These are phyloP conservation scores for Myzus persicae DNA, from an alignment of 1,140 invertebrate species.

Conservation along the genomic window DNA sequence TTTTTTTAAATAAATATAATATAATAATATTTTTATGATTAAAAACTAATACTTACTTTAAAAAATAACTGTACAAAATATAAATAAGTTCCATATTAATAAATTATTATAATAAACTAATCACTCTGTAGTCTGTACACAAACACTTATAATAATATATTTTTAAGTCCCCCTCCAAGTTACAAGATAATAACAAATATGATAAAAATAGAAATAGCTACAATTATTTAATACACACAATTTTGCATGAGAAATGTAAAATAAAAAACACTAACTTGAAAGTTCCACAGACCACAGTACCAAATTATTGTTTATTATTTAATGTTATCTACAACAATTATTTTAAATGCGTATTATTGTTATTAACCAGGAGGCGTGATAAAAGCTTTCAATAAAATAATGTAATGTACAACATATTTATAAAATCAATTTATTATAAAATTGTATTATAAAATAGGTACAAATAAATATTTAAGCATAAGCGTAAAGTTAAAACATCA, in stretches of 20 bases:
- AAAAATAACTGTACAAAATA: neutral
- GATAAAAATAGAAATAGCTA: constrained; percentile 40
- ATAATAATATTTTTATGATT: too few relatives aligned
- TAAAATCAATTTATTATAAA: neutral
- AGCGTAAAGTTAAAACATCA: neutral
- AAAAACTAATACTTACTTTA: neutral
- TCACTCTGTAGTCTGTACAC: neutral
- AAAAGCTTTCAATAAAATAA: neutral
- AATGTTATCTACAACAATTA: neutral
- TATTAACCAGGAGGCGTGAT: neutral
- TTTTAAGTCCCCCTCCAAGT: neutral
- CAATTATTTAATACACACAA: neutral
- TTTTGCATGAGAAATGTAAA: neutral
- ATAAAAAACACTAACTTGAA: neutral
- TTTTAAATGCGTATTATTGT: neutral
- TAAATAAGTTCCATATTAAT: neutral
- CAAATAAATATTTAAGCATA: neutral
- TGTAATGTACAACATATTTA: neutral
- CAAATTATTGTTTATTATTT: neutral
- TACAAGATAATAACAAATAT: neutral
- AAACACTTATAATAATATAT: neutral
- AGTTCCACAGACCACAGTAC: neutral
- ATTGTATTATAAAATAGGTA: neutral
- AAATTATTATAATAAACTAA: neutral
- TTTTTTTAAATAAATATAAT: too few relatives aligned